Evolutionary conservation across 2,888 invertebrate genomes (phyloP).

Genomic region (Odontocolon sp.): DNA sequence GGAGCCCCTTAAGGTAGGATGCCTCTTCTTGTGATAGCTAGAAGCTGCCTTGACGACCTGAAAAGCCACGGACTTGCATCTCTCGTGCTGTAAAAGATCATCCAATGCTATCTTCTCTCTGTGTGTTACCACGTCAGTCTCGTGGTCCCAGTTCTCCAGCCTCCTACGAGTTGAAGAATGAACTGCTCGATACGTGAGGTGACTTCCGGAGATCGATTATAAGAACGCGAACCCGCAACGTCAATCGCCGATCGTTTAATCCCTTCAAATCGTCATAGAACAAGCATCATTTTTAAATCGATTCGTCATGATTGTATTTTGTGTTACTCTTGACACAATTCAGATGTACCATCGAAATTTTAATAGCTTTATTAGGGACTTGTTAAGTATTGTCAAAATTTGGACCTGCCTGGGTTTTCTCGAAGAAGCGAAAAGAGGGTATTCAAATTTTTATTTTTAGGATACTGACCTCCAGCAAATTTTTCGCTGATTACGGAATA

Average conservation of each 20-base stretch:
- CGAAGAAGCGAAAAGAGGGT: too few relatives aligned
- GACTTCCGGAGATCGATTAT: conserved; percentile 65
- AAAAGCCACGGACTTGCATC: conserved; percentile 27
- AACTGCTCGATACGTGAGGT: conserved; percentile 69
- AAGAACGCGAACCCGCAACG: conserved; percentile 52
- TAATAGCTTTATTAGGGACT: too few relatives aligned
- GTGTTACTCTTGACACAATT: too few relatives aligned
- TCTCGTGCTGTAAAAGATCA: conserved; percentile 17
- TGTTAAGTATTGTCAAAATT: too few relatives aligned
- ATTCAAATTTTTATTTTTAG: too few relatives aligned
- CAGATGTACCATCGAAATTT: too few relatives aligned
- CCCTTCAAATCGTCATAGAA: conserved; percentile 48
- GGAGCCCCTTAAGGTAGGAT: conserved; percentile 70
- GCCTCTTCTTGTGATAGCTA: conserved; percentile 63
- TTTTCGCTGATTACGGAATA: too few relatives aligned
- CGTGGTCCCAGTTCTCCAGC: conserved; percentile 42
- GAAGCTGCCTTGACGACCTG: conserved; percentile 52
- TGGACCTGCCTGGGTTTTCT: too few relatives aligned
- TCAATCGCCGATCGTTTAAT: conserved; percentile 59
- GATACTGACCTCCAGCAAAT: too few relatives aligned
- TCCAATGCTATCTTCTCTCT: not conserved
- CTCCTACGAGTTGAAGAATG: conserved; percentile 70
- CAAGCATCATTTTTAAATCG: conserved; percentile 6
- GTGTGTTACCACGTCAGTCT: conserved; percentile 19
- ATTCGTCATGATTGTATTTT: not conserved